phyloP scores from a whole-genome alignment of 2,797 vertebrate genomes.

The Agapornis canus region DNA sequence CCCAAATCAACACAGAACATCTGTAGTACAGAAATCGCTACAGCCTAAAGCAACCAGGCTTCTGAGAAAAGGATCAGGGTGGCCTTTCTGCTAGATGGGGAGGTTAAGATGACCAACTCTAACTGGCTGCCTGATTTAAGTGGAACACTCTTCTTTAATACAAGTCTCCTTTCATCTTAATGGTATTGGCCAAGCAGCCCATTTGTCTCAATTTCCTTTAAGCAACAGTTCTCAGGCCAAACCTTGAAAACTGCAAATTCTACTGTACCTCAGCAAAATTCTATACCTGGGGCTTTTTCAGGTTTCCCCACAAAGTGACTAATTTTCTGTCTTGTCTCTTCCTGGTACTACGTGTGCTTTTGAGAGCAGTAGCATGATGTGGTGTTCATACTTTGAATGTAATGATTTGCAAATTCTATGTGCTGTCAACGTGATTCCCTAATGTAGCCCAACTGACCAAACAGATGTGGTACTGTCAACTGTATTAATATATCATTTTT shows the following conservation, averaged over 20 bases:
- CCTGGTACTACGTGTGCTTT: background rate
- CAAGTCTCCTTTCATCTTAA: conserved; percentile 40
- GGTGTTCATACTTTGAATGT: background rate
- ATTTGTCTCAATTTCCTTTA: conserved; percentile 62
- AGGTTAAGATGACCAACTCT: background rate
- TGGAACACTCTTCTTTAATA: conserved; percentile 31
- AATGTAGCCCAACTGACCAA: background rate
- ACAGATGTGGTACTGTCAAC: background rate
- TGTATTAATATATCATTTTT: background rate
- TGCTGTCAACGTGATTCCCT: background rate
- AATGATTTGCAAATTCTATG: background rate
- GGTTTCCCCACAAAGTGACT: background rate
- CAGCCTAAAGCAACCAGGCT: background rate
- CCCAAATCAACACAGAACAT: background rate
- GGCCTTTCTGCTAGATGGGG: background rate
- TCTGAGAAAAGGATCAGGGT: background rate
- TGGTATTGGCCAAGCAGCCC: conserved; percentile 11
- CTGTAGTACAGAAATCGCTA: background rate
- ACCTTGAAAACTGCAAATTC: conserved; percentile 30
- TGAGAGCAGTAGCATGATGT: background rate
- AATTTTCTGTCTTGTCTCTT: background rate
- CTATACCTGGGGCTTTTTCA: background rate
- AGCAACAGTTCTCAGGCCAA: background rate
- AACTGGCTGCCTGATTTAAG: conserved; percentile 9
- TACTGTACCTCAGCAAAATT: background rate